Evolutionary conservation across 2,113 vertebrate species (phyloP).

Genomic region (Spea bombifrons): DNA sequence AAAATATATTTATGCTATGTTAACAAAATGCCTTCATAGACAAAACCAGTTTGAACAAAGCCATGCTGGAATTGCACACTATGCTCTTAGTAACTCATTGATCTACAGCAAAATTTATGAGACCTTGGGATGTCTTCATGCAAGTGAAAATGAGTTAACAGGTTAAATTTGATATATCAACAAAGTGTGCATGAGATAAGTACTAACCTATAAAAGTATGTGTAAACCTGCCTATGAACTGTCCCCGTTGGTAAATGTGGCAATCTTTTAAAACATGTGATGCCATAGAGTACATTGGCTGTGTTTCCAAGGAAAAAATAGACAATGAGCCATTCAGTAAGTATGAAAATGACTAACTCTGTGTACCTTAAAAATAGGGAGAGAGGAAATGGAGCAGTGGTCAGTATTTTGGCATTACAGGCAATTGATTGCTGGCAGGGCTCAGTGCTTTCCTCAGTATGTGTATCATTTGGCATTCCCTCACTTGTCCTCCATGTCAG

Average conservation of each 20-base stretch:
- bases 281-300: no score
- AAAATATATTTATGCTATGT: no score
- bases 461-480: no score
- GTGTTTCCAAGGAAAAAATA: no score
- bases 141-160: background rate
- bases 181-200: background rate
- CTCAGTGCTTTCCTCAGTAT: no score
- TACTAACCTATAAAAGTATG: background rate
- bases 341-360: no score
- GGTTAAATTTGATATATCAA: background rate
- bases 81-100: background rate
- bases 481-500: no score
- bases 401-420: no score
- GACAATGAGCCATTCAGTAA: no score
- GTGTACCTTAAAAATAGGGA: no score
- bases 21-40: background rate
- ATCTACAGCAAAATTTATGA: background rate
- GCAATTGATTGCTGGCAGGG: no score
- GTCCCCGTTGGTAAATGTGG: background rate
- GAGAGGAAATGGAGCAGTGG: no score
- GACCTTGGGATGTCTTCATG: constrained; percentile 6
- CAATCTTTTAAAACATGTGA: background rate
- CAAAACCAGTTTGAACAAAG: background rate
- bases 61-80: background rate
- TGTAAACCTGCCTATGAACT: background rate